phyloP scores from a whole-genome alignment of 2,797 vertebrate species.

The Myoxocephalus aenaeus region DNA sequence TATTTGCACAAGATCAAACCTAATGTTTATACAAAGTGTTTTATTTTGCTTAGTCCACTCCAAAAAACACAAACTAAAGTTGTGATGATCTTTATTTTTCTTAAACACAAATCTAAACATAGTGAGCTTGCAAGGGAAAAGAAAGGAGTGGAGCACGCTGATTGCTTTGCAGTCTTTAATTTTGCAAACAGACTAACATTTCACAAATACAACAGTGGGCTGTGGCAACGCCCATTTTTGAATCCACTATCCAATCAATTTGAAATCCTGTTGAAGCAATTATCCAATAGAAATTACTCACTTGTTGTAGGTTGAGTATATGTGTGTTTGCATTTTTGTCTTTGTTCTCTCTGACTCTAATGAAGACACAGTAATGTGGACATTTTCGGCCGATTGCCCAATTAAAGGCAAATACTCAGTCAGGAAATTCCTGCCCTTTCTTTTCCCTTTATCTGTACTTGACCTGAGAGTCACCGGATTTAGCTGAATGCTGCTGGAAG shows the following conservation, averaged over 20 bases:
- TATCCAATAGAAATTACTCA: neutral
- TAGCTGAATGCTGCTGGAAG: neutral
- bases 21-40: neutral
- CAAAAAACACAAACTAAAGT: neutral
- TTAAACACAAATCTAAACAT: neutral
- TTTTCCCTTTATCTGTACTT: neutral
- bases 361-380: neutral
- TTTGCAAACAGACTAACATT: neutral
- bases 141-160: neutral
- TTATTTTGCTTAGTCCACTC: neutral
- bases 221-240: neutral
- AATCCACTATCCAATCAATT: neutral
- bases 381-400: neutral
- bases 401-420: neutral
- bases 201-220: neutral
- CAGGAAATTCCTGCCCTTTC: neutral
- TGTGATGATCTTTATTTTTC: neutral
- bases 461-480: neutral
- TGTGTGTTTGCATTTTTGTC: neutral
- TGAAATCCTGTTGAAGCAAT: neutral
- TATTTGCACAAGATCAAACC: neutral
- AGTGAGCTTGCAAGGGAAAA: neutral
- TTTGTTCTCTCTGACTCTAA: neutral
- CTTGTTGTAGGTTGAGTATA: neutral
- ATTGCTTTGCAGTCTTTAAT: neutral